Evolutionary conservation across 2,113 vertebrate species (phyloP).

Genomic region (Kobus ellipsiprymnus): DNA sequence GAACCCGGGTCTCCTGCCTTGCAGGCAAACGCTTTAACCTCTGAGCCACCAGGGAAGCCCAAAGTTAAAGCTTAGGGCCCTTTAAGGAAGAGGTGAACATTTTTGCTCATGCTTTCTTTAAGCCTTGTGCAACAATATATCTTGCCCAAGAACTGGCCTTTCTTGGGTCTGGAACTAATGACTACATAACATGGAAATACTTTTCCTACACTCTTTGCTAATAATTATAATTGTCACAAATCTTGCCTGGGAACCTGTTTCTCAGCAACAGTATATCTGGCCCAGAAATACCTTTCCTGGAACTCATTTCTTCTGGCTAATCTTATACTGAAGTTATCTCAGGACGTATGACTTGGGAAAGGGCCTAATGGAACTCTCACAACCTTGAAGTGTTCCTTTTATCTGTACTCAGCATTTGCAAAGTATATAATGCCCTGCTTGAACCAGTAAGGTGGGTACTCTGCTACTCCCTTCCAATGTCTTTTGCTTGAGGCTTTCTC

Average conservation of each 20-base stretch:
- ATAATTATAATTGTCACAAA: not conserved
- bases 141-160: not conserved
- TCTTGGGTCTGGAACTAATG: not conserved
- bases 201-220: not conserved
- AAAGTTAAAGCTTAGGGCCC: not conserved
- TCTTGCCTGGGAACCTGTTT: not conserved
- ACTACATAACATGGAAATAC: not conserved
- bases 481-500: not conserved
- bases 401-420: not conserved
- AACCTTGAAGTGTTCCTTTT: not conserved
- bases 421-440: not conserved
- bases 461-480: not conserved
- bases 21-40: too few species aligned
- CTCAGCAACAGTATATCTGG: not conserved
- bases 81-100: not conserved
- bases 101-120: not conserved
- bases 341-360: not conserved
- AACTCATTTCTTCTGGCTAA: not conserved
- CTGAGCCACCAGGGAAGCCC: too few species aligned
- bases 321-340: not conserved
- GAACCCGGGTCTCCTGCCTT: too few species aligned
- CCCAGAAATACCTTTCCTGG: not conserved
- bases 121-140: not conserved
- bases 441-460: not conserved
- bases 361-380: not conserved